These are phyloP conservation scores for Heliothis subflexa DNA, from an alignment of 1,140 invertebrate species.

Conservation along the genomic window DNA sequence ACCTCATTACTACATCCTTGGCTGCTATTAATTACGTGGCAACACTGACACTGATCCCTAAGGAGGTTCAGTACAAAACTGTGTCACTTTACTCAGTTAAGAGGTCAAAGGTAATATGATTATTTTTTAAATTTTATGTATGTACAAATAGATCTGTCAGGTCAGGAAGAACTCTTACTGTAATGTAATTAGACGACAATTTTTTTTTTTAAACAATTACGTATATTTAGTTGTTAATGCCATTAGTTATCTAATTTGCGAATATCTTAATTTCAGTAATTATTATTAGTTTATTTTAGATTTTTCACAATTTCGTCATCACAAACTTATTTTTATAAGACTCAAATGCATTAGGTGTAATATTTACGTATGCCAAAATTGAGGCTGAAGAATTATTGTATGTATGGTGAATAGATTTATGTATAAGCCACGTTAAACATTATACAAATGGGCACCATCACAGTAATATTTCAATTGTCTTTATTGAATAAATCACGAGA, in stretches of 20 bases:
- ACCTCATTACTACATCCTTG: too few species aligned
- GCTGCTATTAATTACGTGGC: too few species aligned
- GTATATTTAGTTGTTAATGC: background rate
- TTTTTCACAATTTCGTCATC: background rate
- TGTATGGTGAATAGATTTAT: background rate
- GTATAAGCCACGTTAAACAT: too few species aligned
- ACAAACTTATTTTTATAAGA: conserved; percentile 7
- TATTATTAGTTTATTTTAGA: background rate
- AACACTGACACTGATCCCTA: too few species aligned
- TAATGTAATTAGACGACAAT: background rate
- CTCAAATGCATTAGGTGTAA: background rate
- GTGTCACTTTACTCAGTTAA: too few species aligned
- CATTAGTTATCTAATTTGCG: background rate
- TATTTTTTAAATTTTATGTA: too few species aligned
- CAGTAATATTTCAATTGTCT: too few species aligned
- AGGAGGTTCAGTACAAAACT: too few species aligned
- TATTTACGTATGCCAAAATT: background rate
- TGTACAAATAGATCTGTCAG: too few species aligned
- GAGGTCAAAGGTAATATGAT: too few species aligned
- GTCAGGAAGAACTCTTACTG: background rate
- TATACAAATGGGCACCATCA: too few species aligned
- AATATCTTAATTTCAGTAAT: background rate
- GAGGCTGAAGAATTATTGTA: background rate
- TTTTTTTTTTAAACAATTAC: background rate
- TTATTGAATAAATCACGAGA: too few species aligned